These are phyloP conservation scores for Eupeodes luniger DNA, from an alignment of 2,888 invertebrate species.

Conservation along the genomic window DNA sequence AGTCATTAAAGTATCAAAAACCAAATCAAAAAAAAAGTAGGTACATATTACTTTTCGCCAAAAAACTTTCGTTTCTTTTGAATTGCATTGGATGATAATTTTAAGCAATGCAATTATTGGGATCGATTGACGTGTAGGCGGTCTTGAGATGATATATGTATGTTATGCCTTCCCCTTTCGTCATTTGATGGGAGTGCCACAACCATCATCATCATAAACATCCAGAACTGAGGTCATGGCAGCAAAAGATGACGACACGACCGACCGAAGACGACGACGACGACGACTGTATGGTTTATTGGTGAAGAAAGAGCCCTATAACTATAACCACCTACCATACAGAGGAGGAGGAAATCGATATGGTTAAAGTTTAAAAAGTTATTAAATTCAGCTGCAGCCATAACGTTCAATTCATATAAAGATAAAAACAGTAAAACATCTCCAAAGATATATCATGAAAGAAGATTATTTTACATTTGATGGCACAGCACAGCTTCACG, in stretches of 20 bases:
- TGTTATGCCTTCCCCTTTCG: not conserved
- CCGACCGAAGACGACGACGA: not conserved
- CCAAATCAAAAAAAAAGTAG: not conserved
- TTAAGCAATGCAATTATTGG: slow-evolving; percentile 50
- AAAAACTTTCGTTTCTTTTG: slow-evolving; percentile 66
- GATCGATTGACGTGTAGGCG: slow-evolving; percentile 68
- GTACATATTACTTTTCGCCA: slow-evolving; percentile 50
- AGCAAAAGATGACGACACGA: not conserved
- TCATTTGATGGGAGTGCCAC: slow-evolving; percentile 51
- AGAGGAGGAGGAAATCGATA: slow-evolving; percentile 29
- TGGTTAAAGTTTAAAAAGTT: slow-evolving; percentile 14
- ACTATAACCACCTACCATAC: not conserved
- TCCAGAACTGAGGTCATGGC: slow-evolving; percentile 43
- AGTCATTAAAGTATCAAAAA: slow-evolving; percentile 43
- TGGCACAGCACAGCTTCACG: not conserved
- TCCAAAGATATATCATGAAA: slow-evolving; percentile 9
- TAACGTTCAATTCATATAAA: not conserved
- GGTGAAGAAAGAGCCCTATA: slow-evolving; percentile 9
- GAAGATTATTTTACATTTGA: slow-evolving; percentile 24
- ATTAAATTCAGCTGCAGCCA: slow-evolving; percentile 36
- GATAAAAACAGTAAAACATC: not conserved
- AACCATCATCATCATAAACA: too few species aligned
- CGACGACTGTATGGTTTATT: not conserved
- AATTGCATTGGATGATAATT: slow-evolving; percentile 31
- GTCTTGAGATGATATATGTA: slow-evolving; percentile 45